Conservation (phyloP, 92 coral and sea anemone genomes). For the Siderastrea radians region DNA sequence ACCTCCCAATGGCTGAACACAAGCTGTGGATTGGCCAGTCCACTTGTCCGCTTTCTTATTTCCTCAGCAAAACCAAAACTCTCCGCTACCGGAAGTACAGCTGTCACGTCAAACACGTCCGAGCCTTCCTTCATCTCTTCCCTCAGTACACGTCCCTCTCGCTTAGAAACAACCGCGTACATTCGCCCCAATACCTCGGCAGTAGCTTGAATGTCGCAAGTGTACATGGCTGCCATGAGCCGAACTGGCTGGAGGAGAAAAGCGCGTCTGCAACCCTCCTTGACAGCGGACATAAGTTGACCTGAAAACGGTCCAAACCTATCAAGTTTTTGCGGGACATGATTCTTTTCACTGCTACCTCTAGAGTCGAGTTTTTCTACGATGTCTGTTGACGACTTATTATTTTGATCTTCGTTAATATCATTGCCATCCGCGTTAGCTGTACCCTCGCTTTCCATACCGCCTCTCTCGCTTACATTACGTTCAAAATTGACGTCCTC, state of each 20-base stretch:
- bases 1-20: slow-evolving; percentile 99
- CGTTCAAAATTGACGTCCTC: not conserved
- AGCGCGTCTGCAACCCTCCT: slow-evolving; percentile 99
- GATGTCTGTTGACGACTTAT: not conserved
- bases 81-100: slow-evolving; percentile 98
- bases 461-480: not conserved
- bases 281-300: slow-evolving; percentile 96
- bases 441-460: not conserved
- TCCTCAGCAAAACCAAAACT: slow-evolving; percentile 99
- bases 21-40: slow-evolving; percentile 94
- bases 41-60: slow-evolving; percentile 96
- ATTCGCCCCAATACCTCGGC: slow-evolving; percentile 97
- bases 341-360: slow-evolving; percentile 6
- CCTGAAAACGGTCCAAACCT: slow-evolving; percentile 92
- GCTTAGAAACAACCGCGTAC: slow-evolving; percentile 95
- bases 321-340: slow-evolving; percentile 16
- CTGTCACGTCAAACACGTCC: slow-evolving; percentile 96
- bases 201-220: slow-evolving; percentile 97
- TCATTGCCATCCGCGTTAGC: not conserved
- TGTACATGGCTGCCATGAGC: slow-evolving; percentile 99
- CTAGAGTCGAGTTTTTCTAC: not conserved
- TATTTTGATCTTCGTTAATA: not conserved
- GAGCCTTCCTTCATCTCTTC: slow-evolving; percentile 99
- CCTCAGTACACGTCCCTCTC: slow-evolving; percentile 95
- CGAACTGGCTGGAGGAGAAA: slow-evolving; percentile 94